Base-by-base conservation (phyloP, 2,797 vertebrate species). In the Peromyscus melanophrys region DNA sequence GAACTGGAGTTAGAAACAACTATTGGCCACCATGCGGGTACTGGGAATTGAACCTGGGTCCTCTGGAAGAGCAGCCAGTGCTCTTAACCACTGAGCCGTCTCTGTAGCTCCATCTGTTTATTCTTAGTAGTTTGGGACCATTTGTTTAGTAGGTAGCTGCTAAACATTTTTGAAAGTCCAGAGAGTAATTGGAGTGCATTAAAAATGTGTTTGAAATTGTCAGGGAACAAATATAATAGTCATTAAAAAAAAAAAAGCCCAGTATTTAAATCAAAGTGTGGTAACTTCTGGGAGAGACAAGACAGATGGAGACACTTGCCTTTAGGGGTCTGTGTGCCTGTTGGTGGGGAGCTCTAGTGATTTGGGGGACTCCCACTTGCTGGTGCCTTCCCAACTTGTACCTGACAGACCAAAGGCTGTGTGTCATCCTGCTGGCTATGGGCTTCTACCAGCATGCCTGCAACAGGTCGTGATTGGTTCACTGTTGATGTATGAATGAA, bases 371-470 rank as follows among this genome's bases (percentile, higher is more conserved):
- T 17, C 49, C 75, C 46, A 34, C n/a, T 69, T 5, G 19, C 55
- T 61, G 49, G 37, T 9, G n/a, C 10, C 52, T 37, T 43, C 5
- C 1, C 8, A 1, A 6, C 29, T 11, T 19, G 1, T 31, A 21
- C 55, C 55, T 17, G 55, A 55, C 55, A 11, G 4, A 49, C 21
- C 0, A 37, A 10, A 19, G 34, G 21, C 9, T 43, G 6, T 57
- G 12, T 11, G 8, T 21, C 16, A n/a, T 8, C 5, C 2, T 7
- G 4, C 40, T 6, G 57, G 16, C 43, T 17, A 0, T 17, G 1
- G 5, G 46, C 21, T 43, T 81, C 71, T 46, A 3, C 49, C 57
- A 9, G 73, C 21, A 10, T 40, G 7, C 14, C 21, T 10, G 4
- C 17, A 23, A 27, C 27, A 57, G 76, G 27, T 4, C 13, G 2